A percentile compares a stretch with the other conserved stretches of the same genome.
phyloP scores from a whole-genome alignment of 2,113 vertebrate species.

The Nesoenas mayeri region DNA sequence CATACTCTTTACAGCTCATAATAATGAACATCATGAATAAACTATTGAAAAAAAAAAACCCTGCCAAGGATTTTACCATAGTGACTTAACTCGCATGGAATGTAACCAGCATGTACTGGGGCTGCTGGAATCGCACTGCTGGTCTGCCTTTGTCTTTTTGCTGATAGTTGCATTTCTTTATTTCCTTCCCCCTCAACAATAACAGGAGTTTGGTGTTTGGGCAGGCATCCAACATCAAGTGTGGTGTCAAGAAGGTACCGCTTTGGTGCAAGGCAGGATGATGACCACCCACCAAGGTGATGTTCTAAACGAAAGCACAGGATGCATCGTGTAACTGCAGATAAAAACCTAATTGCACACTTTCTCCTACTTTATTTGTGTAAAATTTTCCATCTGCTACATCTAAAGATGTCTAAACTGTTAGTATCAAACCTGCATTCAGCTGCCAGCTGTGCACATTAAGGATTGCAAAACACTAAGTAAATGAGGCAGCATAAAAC shows the following conservation, averaged over 20 bases:
- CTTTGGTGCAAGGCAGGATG: conserved; percentile 68
- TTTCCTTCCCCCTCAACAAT: conserved; percentile 76
- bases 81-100: conserved; percentile 79
- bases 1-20: conserved; percentile 84
- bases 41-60: conserved; percentile 61
- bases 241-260: conserved; percentile 79
- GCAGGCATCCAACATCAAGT: conserved; percentile 76
- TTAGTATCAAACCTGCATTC: conserved; percentile 90
- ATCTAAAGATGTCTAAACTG: conserved; percentile 91
- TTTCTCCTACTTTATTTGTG: conserved; percentile 90
- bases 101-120: conserved; percentile 76
- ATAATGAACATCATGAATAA: conserved; percentile 86
- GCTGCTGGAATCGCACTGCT: conserved; percentile 71
- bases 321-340: conserved; percentile 81
- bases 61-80: conserved; percentile 81
- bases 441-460: conserved; percentile 90
- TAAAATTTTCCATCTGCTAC: conserved; percentile 91
- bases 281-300: conserved; percentile 85
- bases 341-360: conserved; percentile 88
- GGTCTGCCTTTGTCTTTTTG: conserved; percentile 75
- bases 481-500: conserved; percentile 86
- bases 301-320: conserved; percentile 78
- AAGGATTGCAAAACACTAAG: conserved; percentile 87
- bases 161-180: conserved; percentile 74
- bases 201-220: conserved; percentile 78